Conservation (phyloP, 2,113 vertebrate genomes). For the Caranx melampygus region DNA sequence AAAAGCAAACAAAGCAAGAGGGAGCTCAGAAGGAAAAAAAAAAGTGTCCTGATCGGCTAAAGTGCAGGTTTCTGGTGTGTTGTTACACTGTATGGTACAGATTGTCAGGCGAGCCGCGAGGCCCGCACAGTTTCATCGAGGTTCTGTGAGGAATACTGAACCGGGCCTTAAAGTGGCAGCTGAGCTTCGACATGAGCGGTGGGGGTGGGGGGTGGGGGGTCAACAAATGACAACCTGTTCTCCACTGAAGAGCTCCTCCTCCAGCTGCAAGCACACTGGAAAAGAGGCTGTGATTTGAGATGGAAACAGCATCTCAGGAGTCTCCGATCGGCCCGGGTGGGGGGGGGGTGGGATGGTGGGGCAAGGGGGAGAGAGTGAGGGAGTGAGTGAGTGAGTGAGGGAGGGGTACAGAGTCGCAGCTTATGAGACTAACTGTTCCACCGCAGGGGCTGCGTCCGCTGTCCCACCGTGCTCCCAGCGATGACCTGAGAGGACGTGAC, state of each 20-base stretch:
- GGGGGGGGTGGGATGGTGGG: no score
- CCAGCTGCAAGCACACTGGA: slow-evolving; percentile 12
- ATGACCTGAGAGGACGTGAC: background rate
- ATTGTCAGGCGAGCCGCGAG: slow-evolving; percentile 70
- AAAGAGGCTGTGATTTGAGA: slow-evolving; percentile 48
- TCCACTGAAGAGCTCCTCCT: slow-evolving; percentile 13
- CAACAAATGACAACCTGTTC: slow-evolving; percentile 48
- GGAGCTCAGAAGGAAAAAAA: slow-evolving; percentile 30
- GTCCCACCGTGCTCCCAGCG: slow-evolving; percentile 17
- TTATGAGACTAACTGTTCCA: slow-evolving; percentile 69
- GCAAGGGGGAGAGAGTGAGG: no score
- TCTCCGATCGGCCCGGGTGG: background rate
- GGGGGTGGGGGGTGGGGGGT: background rate
- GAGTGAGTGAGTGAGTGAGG: no score
- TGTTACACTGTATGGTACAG: slow-evolving; percentile 60
- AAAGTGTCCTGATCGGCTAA: slow-evolving; percentile 68
- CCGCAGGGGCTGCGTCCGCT: slow-evolving; percentile 34
- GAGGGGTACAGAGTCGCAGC: slow-evolving; percentile 74
- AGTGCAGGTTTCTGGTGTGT: slow-evolving; percentile 77
- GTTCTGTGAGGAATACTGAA: slow-evolving; percentile 24
- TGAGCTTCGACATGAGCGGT: background rate
- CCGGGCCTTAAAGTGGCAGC: slow-evolving; percentile 8
- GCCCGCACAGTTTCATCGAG: slow-evolving; percentile 25
- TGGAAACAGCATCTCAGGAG: slow-evolving; percentile 4
- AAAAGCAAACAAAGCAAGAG: slow-evolving; percentile 28